Percentiles rank a stretch among this genome's conserved stretches.
Evolutionary conservation across 2,113 vertebrate genomes (phyloP).

Genomic region (Salvelinus fontinalis): DNA sequence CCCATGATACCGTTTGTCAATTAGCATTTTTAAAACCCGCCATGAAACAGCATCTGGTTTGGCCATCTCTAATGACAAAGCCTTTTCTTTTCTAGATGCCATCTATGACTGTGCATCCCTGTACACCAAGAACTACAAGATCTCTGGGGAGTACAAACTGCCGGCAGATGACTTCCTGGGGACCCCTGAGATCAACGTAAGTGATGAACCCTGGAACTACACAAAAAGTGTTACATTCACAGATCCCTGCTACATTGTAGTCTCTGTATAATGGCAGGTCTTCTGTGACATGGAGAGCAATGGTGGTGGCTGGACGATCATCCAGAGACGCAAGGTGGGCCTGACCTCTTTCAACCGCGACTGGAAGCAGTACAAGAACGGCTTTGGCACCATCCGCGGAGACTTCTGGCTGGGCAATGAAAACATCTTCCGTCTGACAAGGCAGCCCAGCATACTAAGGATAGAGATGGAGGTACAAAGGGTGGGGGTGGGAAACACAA

Average conservation of each 20-base stretch:
- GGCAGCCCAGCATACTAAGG: conserved; percentile 84
- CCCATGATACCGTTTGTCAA: conserved; percentile 9
- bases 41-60: conserved; percentile 34
- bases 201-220: conserved; percentile 24
- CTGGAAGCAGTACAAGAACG: conserved; percentile 92
- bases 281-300: conserved; percentile 95
- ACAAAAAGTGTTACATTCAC: not conserved
- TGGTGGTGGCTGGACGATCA: conserved; percentile 93
- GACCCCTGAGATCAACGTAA: conserved; percentile 88
- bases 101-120: conserved; percentile 95
- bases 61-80: conserved; percentile 16
- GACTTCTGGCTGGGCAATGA: conserved; percentile 99
- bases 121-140: conserved; percentile 89
- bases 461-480: conserved; percentile 88
- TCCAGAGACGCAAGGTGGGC: conserved; percentile 92
- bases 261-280: conserved; percentile 70
- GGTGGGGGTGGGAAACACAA: not conserved
- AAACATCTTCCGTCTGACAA: conserved; percentile 88
- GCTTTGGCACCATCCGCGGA: conserved; percentile 90
- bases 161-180: conserved; percentile 92
- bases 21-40: not conserved
- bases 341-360: conserved; percentile 88
- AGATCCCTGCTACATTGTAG: not conserved
- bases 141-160: conserved; percentile 92
- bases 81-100: conserved; percentile 77